A percentile compares a stretch with the other conserved stretches of the same genome.
phyloP scores from a whole-genome alignment of 1,140 invertebrate genomes.

The Drosophila ironensis region DNA sequence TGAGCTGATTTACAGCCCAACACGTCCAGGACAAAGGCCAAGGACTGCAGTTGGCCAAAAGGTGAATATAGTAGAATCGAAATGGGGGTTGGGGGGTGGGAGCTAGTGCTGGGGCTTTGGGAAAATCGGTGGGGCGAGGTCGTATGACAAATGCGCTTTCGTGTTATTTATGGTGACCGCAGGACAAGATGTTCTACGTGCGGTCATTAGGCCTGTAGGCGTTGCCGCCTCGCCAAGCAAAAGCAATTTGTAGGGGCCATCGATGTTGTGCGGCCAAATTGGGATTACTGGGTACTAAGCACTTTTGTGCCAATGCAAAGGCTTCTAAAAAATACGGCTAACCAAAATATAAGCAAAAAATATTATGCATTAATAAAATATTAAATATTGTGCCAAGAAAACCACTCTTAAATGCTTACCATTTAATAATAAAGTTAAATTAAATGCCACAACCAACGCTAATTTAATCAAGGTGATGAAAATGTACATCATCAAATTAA shows the following conservation, averaged over 20 bases:
- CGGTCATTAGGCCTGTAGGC: conserved; percentile 60
- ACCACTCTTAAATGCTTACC: too few species aligned
- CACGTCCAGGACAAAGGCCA: conserved; percentile 50
- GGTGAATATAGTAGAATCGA: conserved; percentile 10
- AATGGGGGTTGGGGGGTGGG: too few species aligned
- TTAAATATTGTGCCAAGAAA: too few species aligned
- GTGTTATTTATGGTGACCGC: conserved; percentile 76
- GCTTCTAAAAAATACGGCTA: neutral
- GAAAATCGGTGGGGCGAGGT: conserved; percentile 23
- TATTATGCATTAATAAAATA: too few species aligned
- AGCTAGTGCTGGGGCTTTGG: too few species aligned
- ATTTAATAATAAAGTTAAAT: too few species aligned
- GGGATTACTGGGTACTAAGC: neutral
- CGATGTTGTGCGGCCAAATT: neutral
- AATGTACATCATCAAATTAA: too few species aligned
- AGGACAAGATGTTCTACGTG: conserved; percentile 73
- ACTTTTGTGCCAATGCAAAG: neutral
- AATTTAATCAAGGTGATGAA: too few species aligned
- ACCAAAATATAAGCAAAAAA: neutral
- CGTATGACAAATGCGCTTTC: conserved; percentile 72
- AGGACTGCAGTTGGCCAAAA: conserved; percentile 56
- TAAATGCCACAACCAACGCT: too few species aligned
- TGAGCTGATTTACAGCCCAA: conserved; percentile 80
- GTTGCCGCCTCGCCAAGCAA: neutral
- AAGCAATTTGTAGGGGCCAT: conserved; percentile 23